Conservation (phyloP, 2,797 vertebrate species). For the Gouania willdenowi region DNA sequence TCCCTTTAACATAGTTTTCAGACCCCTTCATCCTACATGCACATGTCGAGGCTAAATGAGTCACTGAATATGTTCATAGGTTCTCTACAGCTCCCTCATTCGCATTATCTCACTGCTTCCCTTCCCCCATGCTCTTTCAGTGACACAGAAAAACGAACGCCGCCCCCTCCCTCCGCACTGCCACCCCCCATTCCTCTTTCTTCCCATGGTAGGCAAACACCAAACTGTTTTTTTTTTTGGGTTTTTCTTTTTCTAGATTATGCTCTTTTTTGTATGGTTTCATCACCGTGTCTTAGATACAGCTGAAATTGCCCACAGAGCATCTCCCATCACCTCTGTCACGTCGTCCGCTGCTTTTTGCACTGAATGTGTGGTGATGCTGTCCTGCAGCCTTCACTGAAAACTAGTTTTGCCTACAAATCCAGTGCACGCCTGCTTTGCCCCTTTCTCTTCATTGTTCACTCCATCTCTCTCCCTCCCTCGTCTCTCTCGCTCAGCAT, state of each 20-base stretch:
- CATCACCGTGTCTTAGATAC: conserved; percentile 22
- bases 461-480: conserved; percentile 49
- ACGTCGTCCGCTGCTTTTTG: conserved; percentile 13
- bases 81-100: conserved; percentile 57
- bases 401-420: conserved; percentile 59
- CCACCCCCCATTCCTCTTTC: conserved; percentile 42
- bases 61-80: conserved; percentile 57
- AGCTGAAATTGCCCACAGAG: neutral
- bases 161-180: conserved; percentile 46
- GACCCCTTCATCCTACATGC: conserved; percentile 32
- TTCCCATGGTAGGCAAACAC: conserved; percentile 57
- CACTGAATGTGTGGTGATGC: conserved; percentile 39
- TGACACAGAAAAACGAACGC: conserved; percentile 78
- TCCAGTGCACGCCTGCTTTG: conserved; percentile 45
- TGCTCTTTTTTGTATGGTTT: conserved; percentile 21
- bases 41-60: conserved; percentile 48
- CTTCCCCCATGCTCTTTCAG: conserved; percentile 75
- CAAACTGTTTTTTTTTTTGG: conserved; percentile 31
- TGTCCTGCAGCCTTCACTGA: conserved; percentile 49
- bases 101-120: conserved; percentile 64
- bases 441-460: conserved; percentile 57
- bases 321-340: conserved; percentile 38
- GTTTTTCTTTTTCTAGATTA: no score
- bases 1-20: conserved; percentile 61
- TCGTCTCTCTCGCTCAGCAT: conserved; percentile 54